Conservation (phyloP, 2,888 invertebrate genomes). For the Invenusta paracnida region DNA sequence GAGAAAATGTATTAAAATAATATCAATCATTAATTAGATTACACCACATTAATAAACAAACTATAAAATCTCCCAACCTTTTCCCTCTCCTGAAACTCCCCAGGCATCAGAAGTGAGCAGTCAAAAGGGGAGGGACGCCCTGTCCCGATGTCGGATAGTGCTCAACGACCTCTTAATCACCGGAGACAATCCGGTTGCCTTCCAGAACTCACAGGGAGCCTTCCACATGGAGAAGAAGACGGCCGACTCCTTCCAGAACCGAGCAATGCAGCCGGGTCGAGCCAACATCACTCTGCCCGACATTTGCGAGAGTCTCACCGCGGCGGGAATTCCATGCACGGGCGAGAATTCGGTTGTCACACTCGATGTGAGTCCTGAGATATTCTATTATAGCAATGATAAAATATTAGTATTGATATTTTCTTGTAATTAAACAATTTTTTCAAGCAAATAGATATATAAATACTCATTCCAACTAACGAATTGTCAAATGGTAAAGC, state of each 20-base stretch:
- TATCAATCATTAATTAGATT: no score
- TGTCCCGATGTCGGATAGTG: conserved; percentile 17
- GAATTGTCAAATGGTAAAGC: no score
- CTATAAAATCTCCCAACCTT: no score
- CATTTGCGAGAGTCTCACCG: conserved; percentile 45
- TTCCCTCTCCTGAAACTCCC: background rate
- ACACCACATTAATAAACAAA: no score
- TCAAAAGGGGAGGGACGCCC: background rate
- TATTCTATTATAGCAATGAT: no score
- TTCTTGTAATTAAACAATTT: no score
- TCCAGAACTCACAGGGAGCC: conserved; percentile 42
- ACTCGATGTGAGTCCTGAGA: background rate
- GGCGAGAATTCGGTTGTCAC: background rate
- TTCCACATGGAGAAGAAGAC: conserved; percentile 44
- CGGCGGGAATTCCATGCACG: background rate
- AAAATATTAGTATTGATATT: no score
- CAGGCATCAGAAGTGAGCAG: conserved; percentile 42
- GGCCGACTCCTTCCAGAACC: conserved; percentile 42
- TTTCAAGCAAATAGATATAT: no score
- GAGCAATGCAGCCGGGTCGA: conserved; percentile 43
- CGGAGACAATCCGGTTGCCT: conserved; percentile 45
- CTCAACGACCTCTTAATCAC: conserved; percentile 42
- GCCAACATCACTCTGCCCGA: conserved; percentile 46
- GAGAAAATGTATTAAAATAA: no score
- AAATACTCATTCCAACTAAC: no score